Evolutionary conservation across 1,140 invertebrate species (phyloP).

Genomic region (Atta colombica): DNA sequence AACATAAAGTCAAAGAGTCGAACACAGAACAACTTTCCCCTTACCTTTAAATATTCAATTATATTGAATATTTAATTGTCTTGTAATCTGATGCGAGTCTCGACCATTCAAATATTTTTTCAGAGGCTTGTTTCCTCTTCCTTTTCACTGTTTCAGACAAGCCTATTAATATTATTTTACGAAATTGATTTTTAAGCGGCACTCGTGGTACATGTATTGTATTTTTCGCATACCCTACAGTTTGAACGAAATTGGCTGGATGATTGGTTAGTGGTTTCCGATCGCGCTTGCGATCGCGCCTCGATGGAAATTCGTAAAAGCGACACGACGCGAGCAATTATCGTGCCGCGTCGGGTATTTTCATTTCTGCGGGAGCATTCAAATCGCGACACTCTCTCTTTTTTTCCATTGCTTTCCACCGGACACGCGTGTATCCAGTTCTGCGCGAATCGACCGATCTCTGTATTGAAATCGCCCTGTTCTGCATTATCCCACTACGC

Average conservation of each 20-base stretch:
- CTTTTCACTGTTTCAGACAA: not conserved
- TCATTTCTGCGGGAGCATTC: slow-evolving; percentile 50
- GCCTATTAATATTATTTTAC: slow-evolving; percentile 52
- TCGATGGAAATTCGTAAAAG: slow-evolving; percentile 49
- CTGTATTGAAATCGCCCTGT: slow-evolving; percentile 39
- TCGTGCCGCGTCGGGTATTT: slow-evolving; percentile 48
- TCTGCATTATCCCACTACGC: slow-evolving; percentile 45
- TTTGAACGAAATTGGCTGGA: slow-evolving; percentile 44
- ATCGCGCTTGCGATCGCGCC: slow-evolving; percentile 45
- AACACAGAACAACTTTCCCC: too few relatives aligned
- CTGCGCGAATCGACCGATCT: slow-evolving; percentile 10
- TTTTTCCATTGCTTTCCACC: slow-evolving; percentile 5
- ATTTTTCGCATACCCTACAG: not conserved
- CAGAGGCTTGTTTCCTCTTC: not conserved
- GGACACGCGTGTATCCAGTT: slow-evolving; percentile 40
- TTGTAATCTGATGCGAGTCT: not conserved
- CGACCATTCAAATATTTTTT: not conserved
- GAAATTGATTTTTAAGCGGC: slow-evolving; percentile 54
- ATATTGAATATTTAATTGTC: not conserved
- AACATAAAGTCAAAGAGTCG: too few relatives aligned
- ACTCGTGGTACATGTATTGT: slow-evolving; percentile 6
- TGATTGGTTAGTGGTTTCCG: slow-evolving; percentile 59
- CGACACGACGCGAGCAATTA: slow-evolving; percentile 50
- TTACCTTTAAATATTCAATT: not conserved
- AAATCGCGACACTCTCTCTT: slow-evolving; percentile 48